Base-by-base conservation (phyloP, 2,797 vertebrate genomes). In the Chelmon rostratus region DNA sequence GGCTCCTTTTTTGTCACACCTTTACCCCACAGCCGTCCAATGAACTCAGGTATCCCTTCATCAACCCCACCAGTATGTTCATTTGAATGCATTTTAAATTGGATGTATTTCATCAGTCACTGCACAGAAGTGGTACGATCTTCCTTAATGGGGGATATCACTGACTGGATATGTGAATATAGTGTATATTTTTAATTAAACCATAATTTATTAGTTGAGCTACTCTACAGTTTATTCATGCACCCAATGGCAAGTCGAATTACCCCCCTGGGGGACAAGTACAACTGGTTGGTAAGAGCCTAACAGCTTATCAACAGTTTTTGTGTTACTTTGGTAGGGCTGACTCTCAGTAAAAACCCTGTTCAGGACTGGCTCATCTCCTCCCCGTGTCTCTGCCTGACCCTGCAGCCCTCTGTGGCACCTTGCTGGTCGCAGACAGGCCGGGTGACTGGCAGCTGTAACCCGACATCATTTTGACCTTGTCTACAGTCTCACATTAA, bases 381-480 rank as follows among this genome's bases (percentile, higher is more conserved):
- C 21, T 15, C 37, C 50, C 21, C 21, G 15, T 13, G 35, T 40
- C 54, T 56, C 18, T 18, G 8, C 35, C 49, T 44, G 23, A 8
- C 8, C 73, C 71, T 40, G 64, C 68, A 68, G 80, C 62, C 52
- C 66, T 68, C 53, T 35, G 37, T 53, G 62, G 31, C 81, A 79
- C 78, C 81, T 87, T 87, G 74, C 82, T 82, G 79, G 82, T 87
- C 59, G 35, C 79, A 76, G 75, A 49, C 81, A 42, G 73, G 62
- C 82, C 38, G 44, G 50, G 59, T 79, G 82, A 77, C 74, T 53
- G 82, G 59, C 89, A 90, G 88, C 87, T 88, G 83, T 81, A 82
- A 86, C 82, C 82, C 80, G 28, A 85, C 89, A 84, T 87, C 86
- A 70, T 66, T 87, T 80, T 95, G 94, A 95, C 93, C 94, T 94